phyloP scores from a whole-genome alignment of 2,113 vertebrate species.

The Acanthisitta chloris region DNA sequence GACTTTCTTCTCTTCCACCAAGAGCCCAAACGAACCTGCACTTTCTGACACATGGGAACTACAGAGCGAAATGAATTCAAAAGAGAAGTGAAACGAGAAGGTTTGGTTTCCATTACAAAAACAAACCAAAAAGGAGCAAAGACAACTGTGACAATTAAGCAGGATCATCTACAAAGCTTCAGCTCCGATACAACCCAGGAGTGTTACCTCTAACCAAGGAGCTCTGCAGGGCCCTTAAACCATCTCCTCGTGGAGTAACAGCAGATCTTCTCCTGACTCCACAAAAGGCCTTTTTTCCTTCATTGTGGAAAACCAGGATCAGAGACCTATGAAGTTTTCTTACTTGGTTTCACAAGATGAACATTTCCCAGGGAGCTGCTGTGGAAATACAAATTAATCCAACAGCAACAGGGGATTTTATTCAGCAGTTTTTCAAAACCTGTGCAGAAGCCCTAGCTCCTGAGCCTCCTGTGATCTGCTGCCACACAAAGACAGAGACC shows the following conservation, averaged over 20 bases:
- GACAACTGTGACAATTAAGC: neutral
- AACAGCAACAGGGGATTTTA: neutral
- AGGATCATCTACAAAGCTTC: neutral
- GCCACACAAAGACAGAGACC: neutral
- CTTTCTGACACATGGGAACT: slow-evolving; percentile 29
- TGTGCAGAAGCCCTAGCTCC: neutral
- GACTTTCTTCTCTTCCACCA: neutral
- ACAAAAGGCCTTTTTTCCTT: neutral
- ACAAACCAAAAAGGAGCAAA: neutral
- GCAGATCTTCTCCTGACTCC: neutral
- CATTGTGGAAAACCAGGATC: neutral
- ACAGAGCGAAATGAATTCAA: neutral
- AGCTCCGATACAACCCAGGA: neutral
- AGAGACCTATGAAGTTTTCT: neutral
- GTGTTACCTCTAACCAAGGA: neutral
- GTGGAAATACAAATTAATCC: neutral
- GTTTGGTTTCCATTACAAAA: neutral
- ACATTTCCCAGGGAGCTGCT: neutral
- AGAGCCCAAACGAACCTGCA: slow-evolving; percentile 14
- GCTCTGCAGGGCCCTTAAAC: neutral
- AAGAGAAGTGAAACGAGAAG: slow-evolving; percentile 43
- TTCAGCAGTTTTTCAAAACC: neutral
- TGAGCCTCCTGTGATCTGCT: neutral
- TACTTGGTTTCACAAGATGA: neutral
- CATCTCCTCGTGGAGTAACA: neutral